These are phyloP conservation scores for Luehdorfia chinensis DNA, from an alignment of 1,140 invertebrate species.

Conservation along the genomic window DNA sequence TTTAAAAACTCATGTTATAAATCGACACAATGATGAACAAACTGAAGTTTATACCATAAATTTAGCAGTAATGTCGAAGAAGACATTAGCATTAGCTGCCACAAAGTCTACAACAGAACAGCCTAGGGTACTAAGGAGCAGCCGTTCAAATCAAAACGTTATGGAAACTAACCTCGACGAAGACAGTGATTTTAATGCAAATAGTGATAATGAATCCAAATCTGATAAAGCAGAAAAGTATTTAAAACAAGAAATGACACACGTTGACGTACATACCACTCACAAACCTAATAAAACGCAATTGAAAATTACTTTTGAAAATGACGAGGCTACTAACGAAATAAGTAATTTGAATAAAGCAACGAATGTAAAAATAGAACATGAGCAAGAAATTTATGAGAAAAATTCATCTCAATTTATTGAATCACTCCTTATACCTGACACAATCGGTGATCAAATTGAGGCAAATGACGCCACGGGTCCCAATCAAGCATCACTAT, in stretches of 20 bases:
- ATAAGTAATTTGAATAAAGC: constrained; percentile 21
- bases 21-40: constrained; percentile 72
- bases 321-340: constrained; percentile 33
- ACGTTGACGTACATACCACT: no score
- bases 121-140: constrained; percentile 41
- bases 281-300: constrained; percentile 24
- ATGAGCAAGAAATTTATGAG: constrained; percentile 17
- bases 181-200: no score
- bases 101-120: constrained; percentile 9
- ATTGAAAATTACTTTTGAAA: constrained; percentile 57
- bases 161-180: constrained; percentile 21
- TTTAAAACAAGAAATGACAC: background rate
- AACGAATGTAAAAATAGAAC: constrained; percentile 30
- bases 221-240: constrained; percentile 7
- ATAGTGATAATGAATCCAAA: background rate
- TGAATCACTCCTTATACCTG: no score
- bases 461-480: background rate
- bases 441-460: background rate
- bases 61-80: constrained; percentile 46
- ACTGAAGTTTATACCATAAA: constrained; percentile 64
- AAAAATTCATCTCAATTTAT: background rate
- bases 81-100: constrained; percentile 3
- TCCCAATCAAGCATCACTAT: background rate
- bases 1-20: constrained; percentile 79
- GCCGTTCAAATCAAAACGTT: constrained; percentile 32